Evolutionary conservation across 2,113 vertebrate species (phyloP).

Genomic region (Ardeotis arabs): DNA sequence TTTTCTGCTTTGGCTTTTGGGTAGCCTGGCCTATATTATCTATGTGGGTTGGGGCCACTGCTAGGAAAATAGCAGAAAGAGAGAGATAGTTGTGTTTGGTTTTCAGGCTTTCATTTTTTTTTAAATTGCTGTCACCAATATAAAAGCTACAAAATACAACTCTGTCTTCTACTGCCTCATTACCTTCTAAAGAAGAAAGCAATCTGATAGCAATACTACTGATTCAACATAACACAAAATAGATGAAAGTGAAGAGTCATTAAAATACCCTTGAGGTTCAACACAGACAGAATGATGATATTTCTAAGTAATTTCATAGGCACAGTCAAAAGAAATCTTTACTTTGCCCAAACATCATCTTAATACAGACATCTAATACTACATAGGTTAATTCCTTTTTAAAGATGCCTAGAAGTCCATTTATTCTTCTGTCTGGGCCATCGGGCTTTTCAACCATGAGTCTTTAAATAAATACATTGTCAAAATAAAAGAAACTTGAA

Average conservation of each 20-base stretch:
- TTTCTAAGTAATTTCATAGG: background rate
- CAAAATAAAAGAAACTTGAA: background rate
- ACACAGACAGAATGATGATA: background rate
- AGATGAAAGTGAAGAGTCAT: background rate
- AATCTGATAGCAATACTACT: background rate
- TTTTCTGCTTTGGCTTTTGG: background rate
- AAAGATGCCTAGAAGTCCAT: background rate
- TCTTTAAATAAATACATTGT: background rate
- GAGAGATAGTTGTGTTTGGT: background rate
- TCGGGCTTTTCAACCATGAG: background rate
- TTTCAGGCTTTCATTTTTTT: background rate
- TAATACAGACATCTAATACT: background rate
- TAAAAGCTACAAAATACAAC: background rate
- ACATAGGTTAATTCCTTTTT: background rate
- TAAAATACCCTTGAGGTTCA: background rate
- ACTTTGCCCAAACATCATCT: background rate
- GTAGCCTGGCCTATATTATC: background rate
- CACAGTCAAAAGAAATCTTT: background rate
- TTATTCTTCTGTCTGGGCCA: background rate
- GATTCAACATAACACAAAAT: background rate
- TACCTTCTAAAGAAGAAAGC: background rate
- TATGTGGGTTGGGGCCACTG: background rate
- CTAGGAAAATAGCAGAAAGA: background rate
- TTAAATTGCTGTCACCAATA: background rate
- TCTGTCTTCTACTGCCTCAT: background rate